These are phyloP conservation scores for Chloroceryle amazona DNA, from an alignment of 2,797 vertebrate species.

Conservation along the genomic window DNA sequence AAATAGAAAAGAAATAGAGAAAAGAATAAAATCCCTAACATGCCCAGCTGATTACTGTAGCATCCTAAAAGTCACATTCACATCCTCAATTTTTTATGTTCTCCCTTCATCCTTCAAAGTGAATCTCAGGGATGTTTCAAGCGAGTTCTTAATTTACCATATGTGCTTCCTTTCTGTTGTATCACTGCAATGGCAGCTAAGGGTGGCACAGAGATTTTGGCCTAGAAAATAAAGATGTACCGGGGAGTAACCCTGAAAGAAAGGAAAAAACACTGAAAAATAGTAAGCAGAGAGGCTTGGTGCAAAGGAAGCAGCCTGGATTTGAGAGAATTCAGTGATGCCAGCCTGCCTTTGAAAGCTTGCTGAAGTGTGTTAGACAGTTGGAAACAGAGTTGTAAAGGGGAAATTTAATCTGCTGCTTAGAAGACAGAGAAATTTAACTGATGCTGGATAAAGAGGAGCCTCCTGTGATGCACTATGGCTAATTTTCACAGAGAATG, in stretches of 20 bases:
- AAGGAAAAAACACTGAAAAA: neutral
- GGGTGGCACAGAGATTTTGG: neutral
- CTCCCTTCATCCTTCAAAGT: neutral
- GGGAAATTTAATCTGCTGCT: constrained; percentile 3
- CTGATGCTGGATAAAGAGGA: constrained; percentile 14
- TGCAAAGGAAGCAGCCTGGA: neutral
- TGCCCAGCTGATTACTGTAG: neutral
- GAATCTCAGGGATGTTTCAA: neutral
- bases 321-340: neutral
- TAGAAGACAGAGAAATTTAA: neutral
- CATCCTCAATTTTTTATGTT: neutral
- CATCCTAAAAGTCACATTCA: neutral
- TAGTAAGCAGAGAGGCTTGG: neutral
- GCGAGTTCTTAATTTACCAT: neutral
- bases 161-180: neutral
- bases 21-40: neutral
- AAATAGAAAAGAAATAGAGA: neutral
- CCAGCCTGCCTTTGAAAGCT: constrained; percentile 17
- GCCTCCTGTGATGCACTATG: neutral
- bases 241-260: neutral
- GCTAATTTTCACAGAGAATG: neutral
- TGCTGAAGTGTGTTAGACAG: constrained; percentile 15
- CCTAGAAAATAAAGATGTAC: neutral
- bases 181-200: neutral
- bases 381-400: neutral